Evolutionary conservation across 2,888 invertebrate genomes (phyloP).

Genomic region (Bombylius discolor): DNA sequence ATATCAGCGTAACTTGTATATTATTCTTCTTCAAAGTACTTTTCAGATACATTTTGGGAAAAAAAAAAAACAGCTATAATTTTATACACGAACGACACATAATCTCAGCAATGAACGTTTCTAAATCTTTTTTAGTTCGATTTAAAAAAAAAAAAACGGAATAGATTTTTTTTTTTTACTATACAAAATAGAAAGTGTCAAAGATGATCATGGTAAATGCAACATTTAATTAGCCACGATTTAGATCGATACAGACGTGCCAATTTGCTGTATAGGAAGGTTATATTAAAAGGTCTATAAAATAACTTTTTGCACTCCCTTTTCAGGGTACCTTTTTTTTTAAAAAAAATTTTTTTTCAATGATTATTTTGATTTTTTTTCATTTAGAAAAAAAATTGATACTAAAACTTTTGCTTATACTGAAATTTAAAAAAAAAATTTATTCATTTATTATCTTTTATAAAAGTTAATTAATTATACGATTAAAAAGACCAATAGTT

Average conservation of each 20-base stretch:
- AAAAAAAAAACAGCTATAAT: too few relatives aligned
- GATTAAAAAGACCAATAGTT: too few relatives aligned
- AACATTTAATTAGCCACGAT: constrained; percentile 7
- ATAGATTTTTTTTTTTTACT: background rate
- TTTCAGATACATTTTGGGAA: too few relatives aligned
- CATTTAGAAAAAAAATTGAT: too few relatives aligned
- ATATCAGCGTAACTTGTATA: background rate
- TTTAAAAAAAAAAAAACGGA: background rate
- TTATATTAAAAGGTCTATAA: too few relatives aligned
- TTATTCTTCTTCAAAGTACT: background rate
- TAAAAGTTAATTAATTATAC: too few relatives aligned
- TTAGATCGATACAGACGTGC: background rate
- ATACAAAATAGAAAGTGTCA: constrained; percentile 1
- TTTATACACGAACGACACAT: too few relatives aligned
- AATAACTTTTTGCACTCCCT: too few relatives aligned
- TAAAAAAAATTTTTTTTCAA: background rate
- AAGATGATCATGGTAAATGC: constrained; percentile 1
- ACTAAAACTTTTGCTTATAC: too few relatives aligned
- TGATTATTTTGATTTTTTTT: too few relatives aligned
- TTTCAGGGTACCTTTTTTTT: background rate
- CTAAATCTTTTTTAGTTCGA: background rate
- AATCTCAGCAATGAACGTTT: background rate
- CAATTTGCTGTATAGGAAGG: background rate
- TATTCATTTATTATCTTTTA: too few relatives aligned
- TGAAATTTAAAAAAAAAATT: too few relatives aligned